Evolutionary conservation across 2,113 vertebrate genomes (phyloP).

Genomic region (Tylochromis polylepis): DNA sequence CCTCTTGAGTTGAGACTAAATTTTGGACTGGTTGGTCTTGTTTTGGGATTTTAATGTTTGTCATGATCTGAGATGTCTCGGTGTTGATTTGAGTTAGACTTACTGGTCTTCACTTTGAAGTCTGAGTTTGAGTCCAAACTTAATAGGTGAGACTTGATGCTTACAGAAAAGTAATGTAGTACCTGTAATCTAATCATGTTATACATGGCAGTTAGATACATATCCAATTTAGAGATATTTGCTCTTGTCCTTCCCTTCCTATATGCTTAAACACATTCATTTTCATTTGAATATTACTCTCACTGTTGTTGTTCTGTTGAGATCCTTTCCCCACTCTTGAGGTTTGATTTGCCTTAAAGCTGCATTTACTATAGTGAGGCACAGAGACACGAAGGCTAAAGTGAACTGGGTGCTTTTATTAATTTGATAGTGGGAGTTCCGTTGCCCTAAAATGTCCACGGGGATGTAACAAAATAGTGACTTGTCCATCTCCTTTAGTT

Average conservation of each 20-base stretch:
- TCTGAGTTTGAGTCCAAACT: background rate
- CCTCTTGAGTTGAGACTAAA: background rate
- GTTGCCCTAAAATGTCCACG: background rate
- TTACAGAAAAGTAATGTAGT: background rate
- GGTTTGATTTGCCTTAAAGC: background rate
- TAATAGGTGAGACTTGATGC: background rate
- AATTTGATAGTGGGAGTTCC: background rate
- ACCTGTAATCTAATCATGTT: background rate
- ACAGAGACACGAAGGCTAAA: background rate
- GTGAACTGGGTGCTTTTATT: background rate
- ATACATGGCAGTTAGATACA: background rate
- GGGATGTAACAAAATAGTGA: background rate
- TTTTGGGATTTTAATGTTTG: background rate
- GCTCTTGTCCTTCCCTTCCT: background rate
- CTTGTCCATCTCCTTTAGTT: too few species aligned
- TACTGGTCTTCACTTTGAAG: background rate
- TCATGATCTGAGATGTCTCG: background rate
- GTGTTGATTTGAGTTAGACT: background rate
- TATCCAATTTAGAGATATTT: background rate
- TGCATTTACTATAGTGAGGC: background rate
- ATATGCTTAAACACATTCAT: background rate
- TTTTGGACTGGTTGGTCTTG: background rate
- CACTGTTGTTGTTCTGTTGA: background rate
- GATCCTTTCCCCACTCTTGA: background rate
- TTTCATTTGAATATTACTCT: background rate